A percentile compares a stretch with the other conserved stretches of the same genome.
Evolutionary conservation across 2,113 vertebrate species (phyloP).

Genomic region (Climacteris rufus): DNA sequence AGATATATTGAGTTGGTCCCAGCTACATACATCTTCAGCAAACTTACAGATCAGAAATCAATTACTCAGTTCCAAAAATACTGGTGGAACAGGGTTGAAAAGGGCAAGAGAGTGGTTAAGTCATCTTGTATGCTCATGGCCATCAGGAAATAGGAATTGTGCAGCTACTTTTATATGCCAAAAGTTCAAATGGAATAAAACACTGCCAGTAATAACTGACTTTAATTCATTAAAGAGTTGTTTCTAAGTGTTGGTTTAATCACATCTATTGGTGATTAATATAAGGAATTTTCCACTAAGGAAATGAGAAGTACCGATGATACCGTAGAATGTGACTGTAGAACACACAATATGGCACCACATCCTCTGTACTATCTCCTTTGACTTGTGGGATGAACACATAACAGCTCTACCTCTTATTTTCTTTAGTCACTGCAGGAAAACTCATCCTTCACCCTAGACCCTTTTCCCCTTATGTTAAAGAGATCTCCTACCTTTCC

Average conservation of each 20-base stretch:
- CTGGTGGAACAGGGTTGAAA: neutral
- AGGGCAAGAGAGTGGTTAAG: neutral
- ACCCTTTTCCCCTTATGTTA: neutral
- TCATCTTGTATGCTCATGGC: neutral
- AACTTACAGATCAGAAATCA: neutral
- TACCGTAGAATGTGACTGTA: neutral
- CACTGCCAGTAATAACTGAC: rapidly evolving
- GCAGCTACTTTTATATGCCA: neutral
- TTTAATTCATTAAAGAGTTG: neutral
- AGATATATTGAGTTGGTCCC: neutral
- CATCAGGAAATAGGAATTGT: neutral
- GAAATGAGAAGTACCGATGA: neutral
- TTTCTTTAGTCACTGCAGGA: neutral
- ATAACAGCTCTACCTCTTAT: neutral
- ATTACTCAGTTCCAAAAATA: neutral
- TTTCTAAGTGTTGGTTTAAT: neutral
- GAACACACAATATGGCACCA: neutral
- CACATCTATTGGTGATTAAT: neutral
- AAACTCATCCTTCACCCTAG: neutral
- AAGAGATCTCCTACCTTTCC: neutral
- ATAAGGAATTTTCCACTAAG: neutral
- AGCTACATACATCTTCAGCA: neutral
- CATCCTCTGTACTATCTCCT: neutral
- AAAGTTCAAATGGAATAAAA: neutral
- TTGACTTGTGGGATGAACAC: neutral